Percentiles rank a stretch among this genome's conserved stretches.
Conservation (phyloP, 2,888 invertebrate genomes). For the Ichneumoninae sp. region DNA sequence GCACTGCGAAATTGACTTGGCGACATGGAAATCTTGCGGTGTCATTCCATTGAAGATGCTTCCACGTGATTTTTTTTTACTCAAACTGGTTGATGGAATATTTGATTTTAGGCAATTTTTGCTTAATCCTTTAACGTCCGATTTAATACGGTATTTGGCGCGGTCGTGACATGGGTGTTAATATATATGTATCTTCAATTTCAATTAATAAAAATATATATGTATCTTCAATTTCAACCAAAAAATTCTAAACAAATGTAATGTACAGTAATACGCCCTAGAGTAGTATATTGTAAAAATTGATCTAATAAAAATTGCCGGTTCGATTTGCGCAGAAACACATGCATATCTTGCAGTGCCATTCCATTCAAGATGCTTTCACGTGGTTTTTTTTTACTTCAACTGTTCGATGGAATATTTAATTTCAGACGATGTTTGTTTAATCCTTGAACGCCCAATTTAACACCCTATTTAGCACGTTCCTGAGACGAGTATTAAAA, state of each 20-base stretch:
- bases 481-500: too few species aligned
- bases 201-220: background rate
- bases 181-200: background rate
- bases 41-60: background rate
- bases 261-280: too few species aligned
- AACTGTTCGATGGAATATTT: background rate
- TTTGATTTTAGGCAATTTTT: background rate
- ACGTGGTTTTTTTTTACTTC: background rate
- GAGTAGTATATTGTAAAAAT: too few species aligned
- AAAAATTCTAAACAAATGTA: too few species aligned
- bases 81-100: background rate
- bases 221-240: background rate
- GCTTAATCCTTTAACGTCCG: too few species aligned
- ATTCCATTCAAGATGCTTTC: background rate
- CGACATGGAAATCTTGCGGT: background rate
- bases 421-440: background rate
- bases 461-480: too few species aligned
- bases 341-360: background rate
- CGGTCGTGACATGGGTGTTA: too few species aligned
- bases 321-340: background rate
- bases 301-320: too few species aligned
- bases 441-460: too few species aligned
- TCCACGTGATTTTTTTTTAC: background rate
- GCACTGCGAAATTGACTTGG: conserved; percentile 13
- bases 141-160: background rate